These are phyloP conservation scores for Cossypha polioptera DNA, from an alignment of 2,797 vertebrate species.

Conservation along the genomic window DNA sequence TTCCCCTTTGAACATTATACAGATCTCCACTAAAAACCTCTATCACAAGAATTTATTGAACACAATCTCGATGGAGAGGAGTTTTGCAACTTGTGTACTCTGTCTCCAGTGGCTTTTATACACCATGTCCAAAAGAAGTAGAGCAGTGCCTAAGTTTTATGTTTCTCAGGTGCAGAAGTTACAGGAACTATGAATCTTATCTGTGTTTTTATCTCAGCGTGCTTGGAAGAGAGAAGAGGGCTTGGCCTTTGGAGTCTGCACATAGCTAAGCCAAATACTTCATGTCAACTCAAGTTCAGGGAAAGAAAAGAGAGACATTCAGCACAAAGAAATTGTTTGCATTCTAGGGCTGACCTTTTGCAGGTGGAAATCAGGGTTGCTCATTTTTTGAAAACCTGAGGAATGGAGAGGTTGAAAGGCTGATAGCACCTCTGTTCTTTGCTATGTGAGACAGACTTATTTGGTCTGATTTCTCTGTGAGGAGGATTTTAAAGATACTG, in stretches of 20 bases:
- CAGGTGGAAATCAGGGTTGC: not conserved
- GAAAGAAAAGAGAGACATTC: not conserved
- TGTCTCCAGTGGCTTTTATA: not conserved
- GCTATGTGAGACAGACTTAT: not conserved
- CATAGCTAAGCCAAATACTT: not conserved
- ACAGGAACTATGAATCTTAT: not conserved
- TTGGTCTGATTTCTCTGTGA: not conserved
- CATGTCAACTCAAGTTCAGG: constrained; percentile 17
- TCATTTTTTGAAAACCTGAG: not conserved
- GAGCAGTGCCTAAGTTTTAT: not conserved
- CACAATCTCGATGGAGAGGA: not conserved
- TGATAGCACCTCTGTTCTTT: not conserved
- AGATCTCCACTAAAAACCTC: not conserved
- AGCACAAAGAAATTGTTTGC: not conserved
- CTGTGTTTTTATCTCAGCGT: constrained; percentile 24
- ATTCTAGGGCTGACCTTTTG: not conserved
- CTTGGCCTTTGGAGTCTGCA: not conserved
- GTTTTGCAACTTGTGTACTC: not conserved
- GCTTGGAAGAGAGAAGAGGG: not conserved
- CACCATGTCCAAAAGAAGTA: not conserved
- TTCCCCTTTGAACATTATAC: not conserved
- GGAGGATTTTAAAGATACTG: not conserved
- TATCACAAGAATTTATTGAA: not conserved
- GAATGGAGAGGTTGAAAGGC: not conserved
- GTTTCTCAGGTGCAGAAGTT: constrained; percentile 21